Conservation (phyloP, 2,797 vertebrate genomes). For the Coregonus suidteri region DNA sequence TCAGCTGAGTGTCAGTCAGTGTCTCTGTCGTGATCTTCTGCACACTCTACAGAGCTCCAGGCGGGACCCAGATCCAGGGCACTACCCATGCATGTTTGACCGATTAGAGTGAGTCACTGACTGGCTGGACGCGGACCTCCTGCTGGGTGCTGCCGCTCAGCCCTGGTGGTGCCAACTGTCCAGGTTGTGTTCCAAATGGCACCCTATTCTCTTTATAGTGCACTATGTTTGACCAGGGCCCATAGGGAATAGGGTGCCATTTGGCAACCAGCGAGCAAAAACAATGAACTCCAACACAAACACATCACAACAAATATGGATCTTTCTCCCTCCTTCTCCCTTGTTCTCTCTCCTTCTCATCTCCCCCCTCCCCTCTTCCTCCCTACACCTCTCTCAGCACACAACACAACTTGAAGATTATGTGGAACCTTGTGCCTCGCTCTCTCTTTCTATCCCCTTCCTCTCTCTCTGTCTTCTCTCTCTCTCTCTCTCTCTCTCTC, state of each 20-base stretch:
- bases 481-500: constrained; percentile 36
- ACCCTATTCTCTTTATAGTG: not conserved
- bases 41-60: constrained; percentile 47
- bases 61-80: constrained; percentile 49
- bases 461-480: constrained; percentile 32
- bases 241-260: not conserved
- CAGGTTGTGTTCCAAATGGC: not conserved
- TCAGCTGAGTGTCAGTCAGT: not conserved
- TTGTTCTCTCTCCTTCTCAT: not conserved
- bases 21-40: constrained; percentile 36
- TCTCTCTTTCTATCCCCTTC: constrained; percentile 39
- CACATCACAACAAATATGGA: constrained; percentile 33
- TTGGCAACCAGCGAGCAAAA: constrained; percentile 40
- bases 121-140: constrained; percentile 51
- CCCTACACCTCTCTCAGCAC: constrained; percentile 41
- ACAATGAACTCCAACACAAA: constrained; percentile 47
- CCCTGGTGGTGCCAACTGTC: constrained; percentile 41
- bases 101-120: constrained; percentile 59
- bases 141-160: constrained; percentile 58
- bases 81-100: constrained; percentile 48
- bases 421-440: constrained; percentile 33
- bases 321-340: not conserved
- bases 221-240: not conserved
- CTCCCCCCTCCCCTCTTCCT: not conserved
- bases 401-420: constrained; percentile 29